Evolutionary conservation across 2,113 vertebrate species (phyloP).

Genomic region (Lethenteron camtschaticum): DNA sequence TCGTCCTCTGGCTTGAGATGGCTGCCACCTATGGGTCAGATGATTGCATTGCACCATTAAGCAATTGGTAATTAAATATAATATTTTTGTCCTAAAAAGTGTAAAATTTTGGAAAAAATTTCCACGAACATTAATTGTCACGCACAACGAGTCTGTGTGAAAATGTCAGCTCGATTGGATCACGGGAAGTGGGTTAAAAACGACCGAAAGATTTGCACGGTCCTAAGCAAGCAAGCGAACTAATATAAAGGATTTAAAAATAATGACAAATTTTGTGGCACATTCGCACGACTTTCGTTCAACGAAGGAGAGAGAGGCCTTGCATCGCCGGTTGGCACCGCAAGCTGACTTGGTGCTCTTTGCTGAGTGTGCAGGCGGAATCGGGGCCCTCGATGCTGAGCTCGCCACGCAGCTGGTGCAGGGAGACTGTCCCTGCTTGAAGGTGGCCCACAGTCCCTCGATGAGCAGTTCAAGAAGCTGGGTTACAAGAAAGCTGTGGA

Average conservation of each 20-base stretch:
- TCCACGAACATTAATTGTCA: too few species aligned
- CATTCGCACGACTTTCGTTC: slow-evolving; percentile 8
- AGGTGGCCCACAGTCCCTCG: slow-evolving; percentile 15
- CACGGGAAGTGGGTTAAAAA: too few species aligned
- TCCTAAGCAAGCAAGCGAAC: background rate
- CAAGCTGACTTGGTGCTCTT: background rate
- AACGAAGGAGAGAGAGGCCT: slow-evolving; percentile 7
- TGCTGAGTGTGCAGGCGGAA: slow-evolving; percentile 12
- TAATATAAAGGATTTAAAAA: slow-evolving; percentile 11
- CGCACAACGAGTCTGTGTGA: too few species aligned
- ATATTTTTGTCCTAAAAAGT: too few species aligned
- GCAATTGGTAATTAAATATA: too few species aligned
- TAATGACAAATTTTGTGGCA: slow-evolving; percentile 10
- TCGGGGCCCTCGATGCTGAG: slow-evolving; percentile 17
- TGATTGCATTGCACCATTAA: too few species aligned
- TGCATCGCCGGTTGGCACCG: background rate
- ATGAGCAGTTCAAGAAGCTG: slow-evolving; percentile 12
- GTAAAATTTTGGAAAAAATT: too few species aligned
- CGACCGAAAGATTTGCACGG: background rate
- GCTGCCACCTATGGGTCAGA: too few species aligned
- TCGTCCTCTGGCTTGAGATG: too few species aligned
- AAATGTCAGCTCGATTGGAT: too few species aligned
- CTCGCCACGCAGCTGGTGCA: slow-evolving; percentile 18
- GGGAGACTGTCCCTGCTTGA: slow-evolving; percentile 15
- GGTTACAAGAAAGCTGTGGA: slow-evolving; percentile 18